Evolutionary conservation across 2,888 invertebrate species (phyloP), one percentile per base, ranked within the genome.

Genomic region (Pherbina coryleti): DNA sequence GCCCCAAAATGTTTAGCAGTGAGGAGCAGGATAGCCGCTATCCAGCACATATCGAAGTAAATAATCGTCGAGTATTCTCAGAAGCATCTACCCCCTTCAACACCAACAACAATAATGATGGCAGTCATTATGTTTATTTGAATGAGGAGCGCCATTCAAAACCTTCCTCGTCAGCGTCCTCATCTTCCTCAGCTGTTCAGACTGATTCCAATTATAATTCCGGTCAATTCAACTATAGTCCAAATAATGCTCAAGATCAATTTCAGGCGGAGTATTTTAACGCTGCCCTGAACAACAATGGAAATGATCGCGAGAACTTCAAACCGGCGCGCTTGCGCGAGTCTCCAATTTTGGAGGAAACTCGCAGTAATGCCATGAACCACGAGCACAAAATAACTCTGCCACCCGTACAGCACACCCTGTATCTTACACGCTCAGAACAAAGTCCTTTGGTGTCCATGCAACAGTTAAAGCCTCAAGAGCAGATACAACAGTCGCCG

Each of bases 351-450:
- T 75, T 78, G 37, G 62, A 77, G 37, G 77, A 69, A 53, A 60
- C 75, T 11, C 82, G 81, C 14, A 74, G 71, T 3, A 64, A 75
- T 22, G 53, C 78, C 44, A 79, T 79, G 34, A 77, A 75, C 25
- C 87, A 88, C 57, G 86, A 86, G 73, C 87, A 85, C 79, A 88
- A 88, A 83, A 84, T 87, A 53, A 84, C 84, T 5, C 66, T 87
- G 62, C 86, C 87, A 1, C 87, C 88, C 9, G 82, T 86, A 0
- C 87, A 88, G 77, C 89, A 88, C 66, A 87, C 86, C 17, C 87
- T 89, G 3, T 88, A 86, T 22, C 71, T 88, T 60, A 83, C 83
- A 3, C 77, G 78, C 5, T 76, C 77, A 57, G 77, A 80, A 44
- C 80, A 80, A 0, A 67, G 76, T 8, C 80, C 79, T 2, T 14